A percentile compares a stretch with the other conserved stretches of the same genome.
phyloP scores from a whole-genome alignment of 2,113 vertebrate species.

The Hyperoodon ampullatus region DNA sequence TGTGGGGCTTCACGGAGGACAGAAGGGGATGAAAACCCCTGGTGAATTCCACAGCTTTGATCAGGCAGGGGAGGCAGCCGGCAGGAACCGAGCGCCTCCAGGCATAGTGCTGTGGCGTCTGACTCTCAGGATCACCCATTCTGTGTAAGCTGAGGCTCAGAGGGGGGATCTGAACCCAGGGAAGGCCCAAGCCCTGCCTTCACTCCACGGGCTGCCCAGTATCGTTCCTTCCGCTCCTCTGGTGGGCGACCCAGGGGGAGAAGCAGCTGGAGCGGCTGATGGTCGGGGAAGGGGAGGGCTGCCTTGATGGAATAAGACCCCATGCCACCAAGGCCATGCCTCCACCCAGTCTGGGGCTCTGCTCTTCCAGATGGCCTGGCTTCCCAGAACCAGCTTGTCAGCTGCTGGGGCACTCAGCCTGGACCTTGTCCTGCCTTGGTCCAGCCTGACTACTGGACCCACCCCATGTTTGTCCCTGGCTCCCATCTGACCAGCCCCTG shows the following conservation, averaged over 20 bases:
- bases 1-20: neutral
- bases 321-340: neutral
- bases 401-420: neutral
- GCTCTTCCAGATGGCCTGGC: neutral
- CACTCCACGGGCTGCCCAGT: rapidly evolving
- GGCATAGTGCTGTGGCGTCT: neutral
- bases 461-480: neutral
- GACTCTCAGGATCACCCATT: neutral
- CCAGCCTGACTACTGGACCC: neutral
- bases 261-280: rapidly evolving
- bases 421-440: neutral
- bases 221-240: neutral
- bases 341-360: neutral
- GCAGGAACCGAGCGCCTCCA: rapidly evolving
- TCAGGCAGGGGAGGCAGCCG: neutral
- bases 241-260: neutral
- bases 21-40: slow-evolving; percentile 40
- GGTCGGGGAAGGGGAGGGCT: neutral
- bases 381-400: neutral
- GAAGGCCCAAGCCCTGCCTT: neutral
- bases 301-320: neutral
- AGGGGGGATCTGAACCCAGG: neutral
- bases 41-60: slow-evolving; percentile 26
- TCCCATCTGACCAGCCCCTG: neutral
- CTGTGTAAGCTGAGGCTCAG: neutral